Evolutionary conservation across 1,140 invertebrate species (phyloP), one percentile per base, ranked within the genome.

Genomic region (Cyrtorhinus lividipennis): DNA sequence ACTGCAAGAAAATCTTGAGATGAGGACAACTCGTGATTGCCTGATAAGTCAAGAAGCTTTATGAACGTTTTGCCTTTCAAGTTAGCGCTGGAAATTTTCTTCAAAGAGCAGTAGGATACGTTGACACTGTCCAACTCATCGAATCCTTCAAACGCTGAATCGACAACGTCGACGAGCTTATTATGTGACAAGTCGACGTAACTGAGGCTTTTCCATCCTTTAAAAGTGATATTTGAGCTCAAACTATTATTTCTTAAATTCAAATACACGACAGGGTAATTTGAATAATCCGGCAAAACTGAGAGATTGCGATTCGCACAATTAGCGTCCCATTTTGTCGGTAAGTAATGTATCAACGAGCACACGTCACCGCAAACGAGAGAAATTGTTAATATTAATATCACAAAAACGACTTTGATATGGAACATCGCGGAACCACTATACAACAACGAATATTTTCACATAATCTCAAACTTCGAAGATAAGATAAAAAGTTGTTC

Each of bases 1-100:
- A 24, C n/a, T 20, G 12, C 23, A 15, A 23, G 22, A 5, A 61
- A 24, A 1, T 27, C 24, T 23, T 60, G 8, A 1, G 24, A 30
- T 0, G 15, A n/a, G 13, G 53, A 24, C 18, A 65, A 15, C 18
- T 18, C 12, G 25, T 25, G 24, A 26, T 65, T 65, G 12, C 60
- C 53, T 8, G 64, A 65, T 20, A 65, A 30, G 61, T 65, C 64
- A 10, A 53, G 5, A 12, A 53, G 8, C 20, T 53, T 53, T 10
- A 53, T 22, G 8, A 53, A 20, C 5, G 20, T 53, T 53, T 53
- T 12, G 20, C 48, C 48, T 53, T 53, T 53, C 3, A 53, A 3
- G 20, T 12, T 3, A 3, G 20, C 8, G 20, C 48, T 53, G 8
- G 48, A 53, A 5, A 53, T 15, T 8, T 53, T 53, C 10, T 20